Evolutionary conservation across 2,888 invertebrate genomes (phyloP).

Genomic region (Scaptomyza tumidula): DNA sequence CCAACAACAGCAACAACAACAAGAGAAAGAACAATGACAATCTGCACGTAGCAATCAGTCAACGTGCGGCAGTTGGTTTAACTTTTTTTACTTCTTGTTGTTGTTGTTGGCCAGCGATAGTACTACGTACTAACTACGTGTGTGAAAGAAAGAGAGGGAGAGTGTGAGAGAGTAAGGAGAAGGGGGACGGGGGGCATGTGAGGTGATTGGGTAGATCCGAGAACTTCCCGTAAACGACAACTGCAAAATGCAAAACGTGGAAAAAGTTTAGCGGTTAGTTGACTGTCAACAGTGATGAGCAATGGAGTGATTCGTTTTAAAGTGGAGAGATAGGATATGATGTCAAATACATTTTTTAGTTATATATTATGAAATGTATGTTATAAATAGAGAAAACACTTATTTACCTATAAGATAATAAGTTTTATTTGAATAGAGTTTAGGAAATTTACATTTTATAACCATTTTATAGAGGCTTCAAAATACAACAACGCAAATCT

Average conservation of each 20-base stretch:
- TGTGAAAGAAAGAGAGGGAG: slow-evolving; percentile 3
- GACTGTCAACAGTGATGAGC: slow-evolving; percentile 65
- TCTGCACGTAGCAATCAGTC: slow-evolving; percentile 83
- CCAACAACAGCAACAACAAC: slow-evolving; percentile 31
- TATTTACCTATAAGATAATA: no score
- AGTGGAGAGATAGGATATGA: background rate
- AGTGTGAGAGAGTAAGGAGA: slow-evolving; percentile 9
- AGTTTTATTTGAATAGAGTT: no score
- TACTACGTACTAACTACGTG: slow-evolving; percentile 12
- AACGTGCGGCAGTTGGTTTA: slow-evolving; percentile 80
- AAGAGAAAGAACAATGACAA: slow-evolving; percentile 77
- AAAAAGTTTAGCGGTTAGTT: slow-evolving; percentile 52
- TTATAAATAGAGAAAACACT: background rate
- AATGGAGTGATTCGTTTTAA: slow-evolving; percentile 48
- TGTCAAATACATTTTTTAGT: background rate
- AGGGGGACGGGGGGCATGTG: slow-evolving; percentile 8
- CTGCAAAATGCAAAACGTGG: slow-evolving; percentile 73
- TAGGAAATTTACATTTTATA: no score
- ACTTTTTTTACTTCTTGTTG: slow-evolving; percentile 64
- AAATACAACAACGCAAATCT: no score
- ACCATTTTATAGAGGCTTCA: no score
- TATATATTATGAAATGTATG: background rate
- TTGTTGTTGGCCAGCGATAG: slow-evolving; percentile 52
- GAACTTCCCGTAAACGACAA: slow-evolving; percentile 61
- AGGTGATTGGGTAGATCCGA: slow-evolving; percentile 33